phyloP scores from a whole-genome alignment of 2,888 invertebrate genomes.

The Tethea ocularis region DNA sequence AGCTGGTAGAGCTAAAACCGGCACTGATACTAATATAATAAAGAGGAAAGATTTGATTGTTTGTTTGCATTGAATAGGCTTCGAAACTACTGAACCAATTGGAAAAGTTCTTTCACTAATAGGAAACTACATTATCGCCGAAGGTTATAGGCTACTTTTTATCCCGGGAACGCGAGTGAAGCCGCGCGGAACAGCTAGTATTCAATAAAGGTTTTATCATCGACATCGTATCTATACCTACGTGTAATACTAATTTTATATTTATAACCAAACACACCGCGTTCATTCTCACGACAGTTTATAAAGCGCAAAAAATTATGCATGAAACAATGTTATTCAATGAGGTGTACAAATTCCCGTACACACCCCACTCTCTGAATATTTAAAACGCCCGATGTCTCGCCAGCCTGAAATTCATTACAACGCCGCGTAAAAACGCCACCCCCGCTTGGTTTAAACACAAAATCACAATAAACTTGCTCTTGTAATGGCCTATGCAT shows the following conservation, averaged over 20 bases:
- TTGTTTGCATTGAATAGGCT: no score
- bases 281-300: constrained; percentile 44
- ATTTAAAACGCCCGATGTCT: constrained; percentile 72
- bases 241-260: not conserved
- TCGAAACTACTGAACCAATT: no score
- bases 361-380: constrained; percentile 65
- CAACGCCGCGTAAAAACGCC: constrained; percentile 64
- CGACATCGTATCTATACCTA: not conserved
- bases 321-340: constrained; percentile 81
- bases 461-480: constrained; percentile 80
- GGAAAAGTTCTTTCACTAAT: no score
- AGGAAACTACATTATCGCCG: no score
- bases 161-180: no score
- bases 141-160: no score
- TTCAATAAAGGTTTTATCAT: no score
- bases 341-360: constrained; percentile 68
- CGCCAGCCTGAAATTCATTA: constrained; percentile 71
- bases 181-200: no score
- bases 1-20: no score
- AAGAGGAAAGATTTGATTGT: no score
- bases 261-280: not conserved
- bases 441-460: constrained; percentile 77
- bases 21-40: no score
- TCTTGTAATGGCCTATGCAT: constrained; percentile 75
- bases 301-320: constrained; percentile 67